Evolutionary conservation across 2,797 vertebrate genomes (phyloP), one percentile per base, ranked within the genome.

Genomic region (Coluber constrictor): DNA sequence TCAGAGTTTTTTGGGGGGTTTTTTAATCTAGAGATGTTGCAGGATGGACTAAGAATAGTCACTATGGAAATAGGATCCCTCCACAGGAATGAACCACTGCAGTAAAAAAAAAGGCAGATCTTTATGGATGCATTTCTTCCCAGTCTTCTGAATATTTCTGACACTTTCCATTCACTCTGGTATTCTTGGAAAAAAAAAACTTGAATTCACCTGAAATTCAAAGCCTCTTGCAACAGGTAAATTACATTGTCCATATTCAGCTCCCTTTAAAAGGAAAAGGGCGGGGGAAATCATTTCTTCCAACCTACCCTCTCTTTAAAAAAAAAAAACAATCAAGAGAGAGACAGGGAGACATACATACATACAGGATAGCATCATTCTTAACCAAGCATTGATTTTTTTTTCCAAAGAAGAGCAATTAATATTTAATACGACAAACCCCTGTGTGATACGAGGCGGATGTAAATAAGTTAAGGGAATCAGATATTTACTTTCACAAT

Each of bases 381-480:
- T 96, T 96, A 96, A 98, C 97, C 97, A 97, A 97, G 96, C 29
- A 96, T 97, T 97, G 97, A 97, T 97, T 97, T 98, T 54, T n/a
- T n/a, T 57, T 98, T 97, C 97, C 97, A 97, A 96, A 97, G 97
- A 97, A 94, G 96, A 11, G 95, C 95, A 94, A 98, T 98, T 97
- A 98, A 98, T 98, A 98, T 98, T 98, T 98, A 95, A 98, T 98
- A 96, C 90, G 96, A 97, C 97, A 97, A 98, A 97, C 96, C 97
- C 98, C 98, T 98, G 97, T 96, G 97, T 96, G 98, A 98, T 97
- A 96, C 96, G 96, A 97, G 97, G 97, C 97, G 98, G 98, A 99
- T 99, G 98, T 99, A 99, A 99, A 98, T 99, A 99, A 99, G 98
- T 98, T 98, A 98, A 98, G 98, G 97, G 97, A 98, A 98, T 96